Percentiles rank a stretch among this genome's conserved stretches.
phyloP scores from a whole-genome alignment of 2,888 invertebrate species.

The Nycteola revayana region DNA sequence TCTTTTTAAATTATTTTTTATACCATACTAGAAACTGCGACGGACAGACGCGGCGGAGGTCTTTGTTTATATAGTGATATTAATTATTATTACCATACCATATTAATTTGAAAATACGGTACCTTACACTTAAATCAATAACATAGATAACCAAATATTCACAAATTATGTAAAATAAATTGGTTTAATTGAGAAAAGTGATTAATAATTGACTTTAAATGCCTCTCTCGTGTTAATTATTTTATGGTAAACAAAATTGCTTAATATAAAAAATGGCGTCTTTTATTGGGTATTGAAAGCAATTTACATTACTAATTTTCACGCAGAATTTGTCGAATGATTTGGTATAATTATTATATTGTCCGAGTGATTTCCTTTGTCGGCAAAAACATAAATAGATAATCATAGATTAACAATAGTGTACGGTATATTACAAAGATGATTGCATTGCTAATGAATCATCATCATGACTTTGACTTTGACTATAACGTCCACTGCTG shows the following conservation, averaged over 20 bases:
- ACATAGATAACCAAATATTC: conserved; percentile 21
- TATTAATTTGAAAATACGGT: no score
- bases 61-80: no score
- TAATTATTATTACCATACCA: no score
- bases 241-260: conserved; percentile 35
- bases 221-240: conserved; percentile 32
- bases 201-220: conserved; percentile 30
- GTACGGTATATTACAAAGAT: no score
- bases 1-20: no score
- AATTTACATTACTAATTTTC: conserved; percentile 30
- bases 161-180: conserved; percentile 36
- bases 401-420: no score
- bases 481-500: no score
- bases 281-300: conserved; percentile 28
- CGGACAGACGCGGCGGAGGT: no score
- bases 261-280: conserved; percentile 23
- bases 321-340: conserved; percentile 14
- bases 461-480: no score
- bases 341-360: no score
- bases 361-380: neutral
- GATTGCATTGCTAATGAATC: no score
- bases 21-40: no score
- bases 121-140: conserved; percentile 23
- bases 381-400: neutral
- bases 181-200: conserved; percentile 36